phyloP scores from a whole-genome alignment of 2,797 vertebrate species.

The Semaprochilodus insignis region DNA sequence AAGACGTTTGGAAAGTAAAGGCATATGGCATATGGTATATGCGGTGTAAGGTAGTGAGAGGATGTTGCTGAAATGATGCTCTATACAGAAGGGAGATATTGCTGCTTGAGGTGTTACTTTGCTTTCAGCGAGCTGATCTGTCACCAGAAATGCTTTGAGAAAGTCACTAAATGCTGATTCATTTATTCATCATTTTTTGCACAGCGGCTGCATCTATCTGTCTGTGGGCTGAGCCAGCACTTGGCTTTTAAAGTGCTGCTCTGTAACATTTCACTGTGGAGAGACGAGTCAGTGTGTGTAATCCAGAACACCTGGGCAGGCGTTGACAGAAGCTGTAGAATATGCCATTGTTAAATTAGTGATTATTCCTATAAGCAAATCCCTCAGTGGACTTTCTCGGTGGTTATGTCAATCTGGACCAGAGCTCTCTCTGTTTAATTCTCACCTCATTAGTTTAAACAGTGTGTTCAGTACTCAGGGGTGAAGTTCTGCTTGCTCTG shows the following conservation, averaged over 20 bases:
- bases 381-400: slow-evolving; percentile 2
- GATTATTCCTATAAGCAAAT: slow-evolving; percentile 13
- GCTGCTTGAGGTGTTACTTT: slow-evolving; percentile 15
- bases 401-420: slow-evolving; percentile 18
- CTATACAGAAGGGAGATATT: neutral
- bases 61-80: neutral
- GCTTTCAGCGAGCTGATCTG: neutral
- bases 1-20: neutral
- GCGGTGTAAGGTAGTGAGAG: neutral
- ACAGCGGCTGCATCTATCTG: slow-evolving; percentile 8
- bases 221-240: neutral
- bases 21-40: neutral
- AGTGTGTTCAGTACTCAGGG: slow-evolving; percentile 71
- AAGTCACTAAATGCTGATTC: slow-evolving; percentile 11
- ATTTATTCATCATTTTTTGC: neutral
- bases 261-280: neutral
- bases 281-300: neutral
- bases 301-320: neutral
- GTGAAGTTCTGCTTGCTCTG: slow-evolving; percentile 67
- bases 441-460: slow-evolving; percentile 62
- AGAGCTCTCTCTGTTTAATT: slow-evolving; percentile 13
- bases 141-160: neutral
- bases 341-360: neutral
- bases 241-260: slow-evolving; percentile 20
- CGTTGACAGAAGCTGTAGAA: neutral